Percentiles rank a stretch among this genome's conserved stretches.
These are phyloP conservation scores for Cosmia pyralina DNA, from an alignment of 2,888 invertebrate species.

Conservation along the genomic window DNA sequence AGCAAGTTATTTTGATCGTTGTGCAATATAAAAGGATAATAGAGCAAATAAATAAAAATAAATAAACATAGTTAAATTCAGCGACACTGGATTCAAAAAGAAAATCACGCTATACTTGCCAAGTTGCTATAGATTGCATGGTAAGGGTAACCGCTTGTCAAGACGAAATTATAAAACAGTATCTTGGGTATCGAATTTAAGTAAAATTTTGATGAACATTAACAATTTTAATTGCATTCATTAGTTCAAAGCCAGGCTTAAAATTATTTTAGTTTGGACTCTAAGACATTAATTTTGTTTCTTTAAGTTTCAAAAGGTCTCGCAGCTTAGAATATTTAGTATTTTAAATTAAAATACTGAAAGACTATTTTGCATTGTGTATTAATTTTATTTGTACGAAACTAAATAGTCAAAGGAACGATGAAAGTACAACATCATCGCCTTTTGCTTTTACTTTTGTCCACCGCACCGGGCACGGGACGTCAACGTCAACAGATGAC, in stretches of 20 bases:
- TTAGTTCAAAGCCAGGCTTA: not conserved
- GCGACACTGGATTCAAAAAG: too few relatives aligned
- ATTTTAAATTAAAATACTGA: too few relatives aligned
- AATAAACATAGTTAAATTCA: too few relatives aligned
- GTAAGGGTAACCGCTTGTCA: too few relatives aligned
- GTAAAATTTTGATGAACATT: not conserved
- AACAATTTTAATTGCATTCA: conserved; percentile 36
- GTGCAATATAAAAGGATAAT: too few relatives aligned
- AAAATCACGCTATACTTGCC: too few relatives aligned
- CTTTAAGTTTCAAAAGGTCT: not conserved
- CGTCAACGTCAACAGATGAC: too few relatives aligned
- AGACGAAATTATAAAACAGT: not conserved
- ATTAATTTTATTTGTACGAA: not conserved
- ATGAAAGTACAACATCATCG: not conserved
- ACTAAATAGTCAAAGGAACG: not conserved
- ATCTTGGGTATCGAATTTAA: not conserved
- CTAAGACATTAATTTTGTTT: not conserved
- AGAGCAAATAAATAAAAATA: too few relatives aligned
- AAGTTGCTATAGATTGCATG: too few relatives aligned
- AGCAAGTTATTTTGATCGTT: too few relatives aligned
- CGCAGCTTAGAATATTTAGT: too few relatives aligned
- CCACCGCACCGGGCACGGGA: too few relatives aligned
- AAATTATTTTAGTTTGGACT: conserved; percentile 27
- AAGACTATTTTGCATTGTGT: not conserved
- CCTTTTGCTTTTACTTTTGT: not conserved